A percentile compares a stretch with the other conserved stretches of the same genome.
Conservation (phyloP, 2,113 vertebrate species). For the Aegotheles bennettii region DNA sequence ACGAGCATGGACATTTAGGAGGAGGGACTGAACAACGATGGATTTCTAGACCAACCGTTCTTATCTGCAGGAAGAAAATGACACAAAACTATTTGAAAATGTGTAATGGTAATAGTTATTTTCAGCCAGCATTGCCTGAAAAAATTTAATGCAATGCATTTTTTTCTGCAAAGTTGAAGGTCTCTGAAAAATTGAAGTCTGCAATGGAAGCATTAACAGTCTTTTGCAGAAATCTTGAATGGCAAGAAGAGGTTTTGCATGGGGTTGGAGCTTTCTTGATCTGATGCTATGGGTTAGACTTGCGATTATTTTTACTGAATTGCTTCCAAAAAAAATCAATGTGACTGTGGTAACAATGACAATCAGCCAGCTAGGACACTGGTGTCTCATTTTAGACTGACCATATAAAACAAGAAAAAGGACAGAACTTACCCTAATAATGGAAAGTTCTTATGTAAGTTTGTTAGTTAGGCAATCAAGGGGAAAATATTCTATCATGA, state of each 20-base stretch:
- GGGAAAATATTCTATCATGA: background rate
- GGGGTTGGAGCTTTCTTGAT: background rate
- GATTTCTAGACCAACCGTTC: background rate
- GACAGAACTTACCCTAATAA: background rate
- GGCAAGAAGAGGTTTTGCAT: background rate
- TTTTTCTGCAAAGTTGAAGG: background rate
- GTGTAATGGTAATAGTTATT: background rate
- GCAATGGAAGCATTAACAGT: background rate
- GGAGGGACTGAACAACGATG: accelerated
- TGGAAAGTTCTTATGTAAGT: background rate
- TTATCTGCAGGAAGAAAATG: background rate
- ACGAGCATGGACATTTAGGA: background rate
- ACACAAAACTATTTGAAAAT: background rate
- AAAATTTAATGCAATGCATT: background rate
- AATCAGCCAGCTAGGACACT: background rate
- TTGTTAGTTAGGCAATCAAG: background rate
- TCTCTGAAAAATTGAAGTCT: background rate
- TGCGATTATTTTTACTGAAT: background rate
- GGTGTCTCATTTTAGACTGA: background rate
- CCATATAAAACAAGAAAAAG: background rate
- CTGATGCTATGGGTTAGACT: background rate
- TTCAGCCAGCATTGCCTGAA: background rate
- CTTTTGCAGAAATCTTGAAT: background rate
- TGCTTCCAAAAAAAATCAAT: background rate
- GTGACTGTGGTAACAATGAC: background rate